These are phyloP conservation scores for Neosilurus hyrtlii DNA, from an alignment of 2,797 vertebrate species.

Conservation along the genomic window DNA sequence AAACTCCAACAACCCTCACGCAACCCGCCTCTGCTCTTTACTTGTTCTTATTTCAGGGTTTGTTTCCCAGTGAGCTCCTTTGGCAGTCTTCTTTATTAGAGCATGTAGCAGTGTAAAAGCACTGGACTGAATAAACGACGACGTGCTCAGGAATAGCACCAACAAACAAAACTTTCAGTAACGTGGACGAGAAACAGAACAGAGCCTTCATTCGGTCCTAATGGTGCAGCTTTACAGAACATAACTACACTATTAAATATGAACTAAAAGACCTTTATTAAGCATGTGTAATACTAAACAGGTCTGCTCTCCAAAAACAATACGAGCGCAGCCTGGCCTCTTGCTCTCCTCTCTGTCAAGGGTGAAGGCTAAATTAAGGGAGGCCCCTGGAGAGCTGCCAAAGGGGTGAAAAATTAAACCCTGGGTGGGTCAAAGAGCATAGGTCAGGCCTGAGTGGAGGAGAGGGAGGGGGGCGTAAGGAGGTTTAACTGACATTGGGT, in stretches of 20 bases:
- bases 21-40: not conserved
- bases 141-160: not conserved
- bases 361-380: slow-evolving; percentile 46
- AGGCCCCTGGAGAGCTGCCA: slow-evolving; percentile 42
- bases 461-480: not conserved
- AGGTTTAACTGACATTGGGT: slow-evolving; percentile 9
- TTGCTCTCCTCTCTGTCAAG: slow-evolving; percentile 27
- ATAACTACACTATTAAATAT: slow-evolving; percentile 11
- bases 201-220: not conserved
- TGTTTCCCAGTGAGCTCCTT: not conserved
- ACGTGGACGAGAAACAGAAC: slow-evolving; percentile 21
- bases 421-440: slow-evolving; percentile 36
- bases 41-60: not conserved
- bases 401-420: slow-evolving; percentile 47
- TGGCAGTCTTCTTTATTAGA: not conserved
- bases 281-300: slow-evolving; percentile 31
- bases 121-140: not conserved
- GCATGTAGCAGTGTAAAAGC: not conserved
- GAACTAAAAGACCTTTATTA: slow-evolving; percentile 28
- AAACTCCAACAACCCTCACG: not conserved
- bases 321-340: slow-evolving; percentile 30
- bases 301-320: slow-evolving; percentile 41
- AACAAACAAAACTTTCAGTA: not conserved
- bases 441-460: slow-evolving; percentile 20
- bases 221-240: slow-evolving; percentile 12